Evolutionary conservation across 1,140 invertebrate species (phyloP).

Genomic region (Drosophila melanica): DNA sequence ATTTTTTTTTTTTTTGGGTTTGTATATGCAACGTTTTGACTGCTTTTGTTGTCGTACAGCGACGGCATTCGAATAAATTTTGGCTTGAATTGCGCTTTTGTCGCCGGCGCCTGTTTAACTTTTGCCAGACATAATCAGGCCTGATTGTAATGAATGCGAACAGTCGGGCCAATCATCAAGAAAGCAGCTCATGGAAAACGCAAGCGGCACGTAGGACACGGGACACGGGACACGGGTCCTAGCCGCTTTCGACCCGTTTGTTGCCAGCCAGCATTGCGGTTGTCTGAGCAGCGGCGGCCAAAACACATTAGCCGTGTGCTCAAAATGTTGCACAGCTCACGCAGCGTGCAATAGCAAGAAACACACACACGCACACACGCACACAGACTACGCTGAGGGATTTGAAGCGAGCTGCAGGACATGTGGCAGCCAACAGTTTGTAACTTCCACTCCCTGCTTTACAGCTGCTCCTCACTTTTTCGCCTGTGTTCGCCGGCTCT

Average conservation of each 20-base stretch:
- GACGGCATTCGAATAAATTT: slow-evolving; percentile 64
- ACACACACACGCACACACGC: slow-evolving; percentile 4
- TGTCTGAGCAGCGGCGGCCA: slow-evolving; percentile 48
- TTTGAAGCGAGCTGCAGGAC: slow-evolving; percentile 60
- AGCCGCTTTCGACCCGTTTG: slow-evolving; percentile 9
- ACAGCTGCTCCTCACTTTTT: not conserved
- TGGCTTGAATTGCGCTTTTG: slow-evolving; percentile 61
- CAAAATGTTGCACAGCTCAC: slow-evolving; percentile 54
- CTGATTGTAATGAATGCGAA: slow-evolving; percentile 69
- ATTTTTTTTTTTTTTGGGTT: slow-evolving; percentile 8
- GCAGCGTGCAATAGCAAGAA: slow-evolving; percentile 15
- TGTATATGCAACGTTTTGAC: slow-evolving; percentile 10
- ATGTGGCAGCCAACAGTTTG: slow-evolving; percentile 68
- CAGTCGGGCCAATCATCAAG: slow-evolving; percentile 42
- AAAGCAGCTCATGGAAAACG: slow-evolving; percentile 33
- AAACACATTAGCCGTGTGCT: slow-evolving; percentile 74
- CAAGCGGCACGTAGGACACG: slow-evolving; percentile 4
- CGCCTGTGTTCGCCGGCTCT: slow-evolving; percentile 32
- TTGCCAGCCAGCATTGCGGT: slow-evolving; percentile 11
- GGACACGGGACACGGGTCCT: slow-evolving; percentile 12
- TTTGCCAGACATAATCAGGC: slow-evolving; percentile 63
- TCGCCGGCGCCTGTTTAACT: slow-evolving; percentile 47
- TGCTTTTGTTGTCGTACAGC: slow-evolving; percentile 24
- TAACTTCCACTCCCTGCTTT: slow-evolving; percentile 8
- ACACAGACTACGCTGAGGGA: slow-evolving; percentile 46